Base-by-base conservation (phyloP, 2,888 invertebrate genomes). In the Isotomurus palustris region DNA sequence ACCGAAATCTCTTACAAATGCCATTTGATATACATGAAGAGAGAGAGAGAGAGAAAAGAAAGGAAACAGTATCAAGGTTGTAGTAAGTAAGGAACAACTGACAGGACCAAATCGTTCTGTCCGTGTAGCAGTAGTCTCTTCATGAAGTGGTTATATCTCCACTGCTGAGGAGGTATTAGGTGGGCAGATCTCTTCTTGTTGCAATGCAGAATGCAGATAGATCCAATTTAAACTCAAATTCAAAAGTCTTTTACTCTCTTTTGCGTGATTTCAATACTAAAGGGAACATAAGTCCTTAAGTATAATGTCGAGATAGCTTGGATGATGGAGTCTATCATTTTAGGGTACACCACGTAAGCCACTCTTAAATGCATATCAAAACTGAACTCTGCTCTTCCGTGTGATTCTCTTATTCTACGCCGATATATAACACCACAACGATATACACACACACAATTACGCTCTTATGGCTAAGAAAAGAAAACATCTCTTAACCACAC, bases 171-270 rank as follows among this genome's bases (percentile, higher is more conserved):
- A n/a, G n/a, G n/a, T n/a, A n/a, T n/a, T 28, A 47, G n/a, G 25
- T 27, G 19, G 6, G 17, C 8, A 12, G 25, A 8, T 40, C 40
- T 40, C 29, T 44, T 40, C 40, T 44, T 44, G 24, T 35, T 35
- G 32, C 53, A 43, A 43, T 54, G 19, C 32, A 40, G 40, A 40
- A 51, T 40, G 51, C 22, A 62, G 57, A 58, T 60, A 58, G 62
- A 66, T 63, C 66, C 66, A 66, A 66, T 66, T 66, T 66, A 66
- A 66, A 66, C 64, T 66, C 59, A 52, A 61, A 66, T 66, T 64
- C 66, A 64, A 66, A 66, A 66, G 60, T 64, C 66, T 64, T 66
- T 66, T 66, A 64, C 61, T 62, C 41, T 54, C 62, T 60, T 55
- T 59, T 64, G 28, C 66, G 66, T 66, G 66, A 64, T 62, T 62